A percentile compares a stretch with the other conserved stretches of the same genome.
Evolutionary conservation across 2,797 vertebrate species (phyloP).

Genomic region (Aldrovandia affinis): DNA sequence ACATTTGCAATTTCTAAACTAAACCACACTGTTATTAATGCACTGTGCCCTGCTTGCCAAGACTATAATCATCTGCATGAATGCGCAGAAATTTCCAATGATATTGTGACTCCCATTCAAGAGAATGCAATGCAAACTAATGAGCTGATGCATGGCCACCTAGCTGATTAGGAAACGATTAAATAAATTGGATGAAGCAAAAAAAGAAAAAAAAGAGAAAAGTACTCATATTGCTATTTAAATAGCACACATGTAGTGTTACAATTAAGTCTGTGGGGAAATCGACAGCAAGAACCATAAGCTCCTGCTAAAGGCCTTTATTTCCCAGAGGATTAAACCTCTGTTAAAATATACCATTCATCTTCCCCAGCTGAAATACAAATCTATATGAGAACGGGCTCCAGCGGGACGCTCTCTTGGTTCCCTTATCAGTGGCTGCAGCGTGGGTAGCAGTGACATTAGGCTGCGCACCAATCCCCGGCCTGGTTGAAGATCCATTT

Average conservation of each 20-base stretch:
- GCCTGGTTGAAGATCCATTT: slow-evolving; percentile 30
- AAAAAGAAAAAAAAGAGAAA: background rate
- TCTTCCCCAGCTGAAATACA: slow-evolving; percentile 43
- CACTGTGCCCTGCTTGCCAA: background rate
- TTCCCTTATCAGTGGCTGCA: slow-evolving; percentile 48
- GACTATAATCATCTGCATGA: background rate
- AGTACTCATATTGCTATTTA: background rate
- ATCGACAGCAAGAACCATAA: slow-evolving; percentile 14
- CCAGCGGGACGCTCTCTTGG: slow-evolving; percentile 16
- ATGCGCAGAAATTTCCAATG: background rate
- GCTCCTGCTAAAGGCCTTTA: slow-evolving; percentile 20
- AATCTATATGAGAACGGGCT: slow-evolving; percentile 46
- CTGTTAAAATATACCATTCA: slow-evolving; percentile 44
- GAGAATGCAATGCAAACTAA: background rate
- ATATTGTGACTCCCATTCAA: background rate
- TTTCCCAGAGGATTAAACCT: slow-evolving; percentile 37
- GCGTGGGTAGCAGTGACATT: slow-evolving; percentile 28
- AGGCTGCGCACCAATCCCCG: slow-evolving; percentile 21
- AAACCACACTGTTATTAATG: background rate
- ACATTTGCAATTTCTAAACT: background rate
- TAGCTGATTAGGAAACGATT: background rate
- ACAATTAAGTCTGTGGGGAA: background rate
- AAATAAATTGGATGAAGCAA: background rate
- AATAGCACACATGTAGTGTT: background rate
- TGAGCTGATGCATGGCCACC: background rate